These are phyloP conservation scores for Anoplius nigerrimus DNA, from an alignment of 2,888 invertebrate genomes.

Conservation along the genomic window DNA sequence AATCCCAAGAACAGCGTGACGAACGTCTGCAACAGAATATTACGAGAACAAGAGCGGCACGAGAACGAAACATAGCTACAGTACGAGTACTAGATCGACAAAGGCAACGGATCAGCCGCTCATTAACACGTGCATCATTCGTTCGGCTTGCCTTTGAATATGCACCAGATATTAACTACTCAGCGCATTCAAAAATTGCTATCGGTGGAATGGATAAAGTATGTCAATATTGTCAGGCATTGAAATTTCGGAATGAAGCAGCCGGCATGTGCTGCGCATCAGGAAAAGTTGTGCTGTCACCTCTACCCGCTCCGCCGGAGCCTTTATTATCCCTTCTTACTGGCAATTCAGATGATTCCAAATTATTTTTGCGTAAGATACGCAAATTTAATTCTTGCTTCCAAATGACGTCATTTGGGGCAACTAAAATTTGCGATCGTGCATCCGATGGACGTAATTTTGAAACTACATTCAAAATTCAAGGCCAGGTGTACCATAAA, in stretches of 20 bases:
- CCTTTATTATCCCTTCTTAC: constrained; percentile 53
- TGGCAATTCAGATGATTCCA: constrained; percentile 24
- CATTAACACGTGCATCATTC: no score
- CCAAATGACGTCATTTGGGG: constrained; percentile 51
- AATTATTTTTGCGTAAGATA: constrained; percentile 37
- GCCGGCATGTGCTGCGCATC: constrained; percentile 70
- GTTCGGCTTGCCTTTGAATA: no score
- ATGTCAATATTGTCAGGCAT: constrained; percentile 65
- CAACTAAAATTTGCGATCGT: constrained; percentile 26
- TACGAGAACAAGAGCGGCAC: no score
- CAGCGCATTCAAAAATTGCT: no score
- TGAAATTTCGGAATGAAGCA: constrained; percentile 67
- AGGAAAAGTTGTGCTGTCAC: constrained; percentile 70
- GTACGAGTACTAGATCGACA: no score
- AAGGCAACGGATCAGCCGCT: no score
- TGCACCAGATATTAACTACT: no score
- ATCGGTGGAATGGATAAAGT: constrained; percentile 53
- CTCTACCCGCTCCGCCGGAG: constrained; percentile 66
- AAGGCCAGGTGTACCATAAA: constrained; percentile 35
- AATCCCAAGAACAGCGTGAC: no score
- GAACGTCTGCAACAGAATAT: no score
- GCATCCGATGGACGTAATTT: not conserved
- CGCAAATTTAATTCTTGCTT: constrained; percentile 45
- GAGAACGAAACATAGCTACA: no score
- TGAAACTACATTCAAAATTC: constrained; percentile 8